Conservation (phyloP, 2,113 vertebrate genomes). For the Microtus oregoni region DNA sequence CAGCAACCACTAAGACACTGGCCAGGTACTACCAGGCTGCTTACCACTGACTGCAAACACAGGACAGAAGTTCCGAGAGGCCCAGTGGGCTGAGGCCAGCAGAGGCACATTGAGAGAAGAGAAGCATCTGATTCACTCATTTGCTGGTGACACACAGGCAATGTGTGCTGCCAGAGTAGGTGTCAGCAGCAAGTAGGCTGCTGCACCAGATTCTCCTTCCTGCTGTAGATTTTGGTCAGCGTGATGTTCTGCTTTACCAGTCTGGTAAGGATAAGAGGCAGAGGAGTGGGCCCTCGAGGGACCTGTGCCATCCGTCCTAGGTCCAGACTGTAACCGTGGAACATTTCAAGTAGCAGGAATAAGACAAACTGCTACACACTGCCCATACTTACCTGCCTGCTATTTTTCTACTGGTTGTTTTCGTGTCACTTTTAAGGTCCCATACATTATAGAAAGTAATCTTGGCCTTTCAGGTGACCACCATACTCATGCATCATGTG, state of each 20-base stretch:
- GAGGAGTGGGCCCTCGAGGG: too few relatives aligned
- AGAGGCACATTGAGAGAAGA: not conserved
- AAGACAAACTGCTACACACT: too few relatives aligned
- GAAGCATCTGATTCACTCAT: not conserved
- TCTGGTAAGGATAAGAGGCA: not conserved
- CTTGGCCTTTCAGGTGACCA: too few relatives aligned
- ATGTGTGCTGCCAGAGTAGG: too few relatives aligned
- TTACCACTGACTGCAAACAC: too few relatives aligned
- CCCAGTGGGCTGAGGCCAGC: not conserved
- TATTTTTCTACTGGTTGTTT: too few relatives aligned
- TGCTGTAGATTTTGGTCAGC: not conserved
- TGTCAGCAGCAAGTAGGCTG: not conserved
- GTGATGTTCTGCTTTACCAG: not conserved
- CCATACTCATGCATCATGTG: too few relatives aligned
- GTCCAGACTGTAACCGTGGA: not conserved
- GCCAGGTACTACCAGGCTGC: not conserved
- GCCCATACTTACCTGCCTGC: too few relatives aligned
- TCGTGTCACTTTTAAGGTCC: too few relatives aligned
- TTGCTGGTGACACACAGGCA: not conserved
- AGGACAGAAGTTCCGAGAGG: not conserved
- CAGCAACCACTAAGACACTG: not conserved
- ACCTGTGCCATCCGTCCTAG: not conserved
- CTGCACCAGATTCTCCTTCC: not conserved
- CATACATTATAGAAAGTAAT: too few relatives aligned
- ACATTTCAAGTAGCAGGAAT: not conserved